A percentile compares a stretch with the other conserved stretches of the same genome.
These are phyloP conservation scores for Arremon aurantiirostris DNA, from an alignment of 2,797 vertebrate species.

Conservation along the genomic window DNA sequence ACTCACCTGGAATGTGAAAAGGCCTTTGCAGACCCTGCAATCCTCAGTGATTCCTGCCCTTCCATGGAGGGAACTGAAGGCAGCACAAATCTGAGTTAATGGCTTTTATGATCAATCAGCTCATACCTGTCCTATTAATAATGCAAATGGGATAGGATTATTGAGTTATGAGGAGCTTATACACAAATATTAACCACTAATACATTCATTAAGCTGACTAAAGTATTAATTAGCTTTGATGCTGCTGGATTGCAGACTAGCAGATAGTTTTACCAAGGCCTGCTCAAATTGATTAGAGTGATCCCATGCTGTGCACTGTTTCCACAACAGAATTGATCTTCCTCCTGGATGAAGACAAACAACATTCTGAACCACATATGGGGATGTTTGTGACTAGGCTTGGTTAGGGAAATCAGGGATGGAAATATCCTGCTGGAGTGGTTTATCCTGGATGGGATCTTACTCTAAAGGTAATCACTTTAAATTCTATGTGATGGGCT, in stretches of 20 bases:
- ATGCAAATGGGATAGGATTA: constrained; percentile 14
- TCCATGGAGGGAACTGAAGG: neutral
- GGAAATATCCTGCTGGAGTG: neutral
- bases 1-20: neutral
- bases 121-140: constrained; percentile 47
- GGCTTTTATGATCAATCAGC: constrained; percentile 32
- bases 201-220: constrained; percentile 50
- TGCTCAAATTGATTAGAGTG: constrained; percentile 55
- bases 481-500: neutral
- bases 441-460: neutral
- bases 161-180: constrained; percentile 47
- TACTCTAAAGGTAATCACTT: neutral
- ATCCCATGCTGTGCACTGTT: constrained; percentile 49
- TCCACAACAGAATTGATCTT: constrained; percentile 71
- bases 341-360: constrained; percentile 42
- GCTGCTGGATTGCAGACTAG: constrained; percentile 51
- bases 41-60: neutral
- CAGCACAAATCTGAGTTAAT: constrained; percentile 37
- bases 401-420: neutral
- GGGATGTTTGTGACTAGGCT: neutral
- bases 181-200: constrained; percentile 55
- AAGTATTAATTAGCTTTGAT: constrained; percentile 64
- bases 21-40: neutral
- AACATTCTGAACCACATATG: neutral
- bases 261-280: constrained; percentile 7